Evolutionary conservation across 2,888 invertebrate genomes (phyloP).

Genomic region (Phasia obesa): DNA sequence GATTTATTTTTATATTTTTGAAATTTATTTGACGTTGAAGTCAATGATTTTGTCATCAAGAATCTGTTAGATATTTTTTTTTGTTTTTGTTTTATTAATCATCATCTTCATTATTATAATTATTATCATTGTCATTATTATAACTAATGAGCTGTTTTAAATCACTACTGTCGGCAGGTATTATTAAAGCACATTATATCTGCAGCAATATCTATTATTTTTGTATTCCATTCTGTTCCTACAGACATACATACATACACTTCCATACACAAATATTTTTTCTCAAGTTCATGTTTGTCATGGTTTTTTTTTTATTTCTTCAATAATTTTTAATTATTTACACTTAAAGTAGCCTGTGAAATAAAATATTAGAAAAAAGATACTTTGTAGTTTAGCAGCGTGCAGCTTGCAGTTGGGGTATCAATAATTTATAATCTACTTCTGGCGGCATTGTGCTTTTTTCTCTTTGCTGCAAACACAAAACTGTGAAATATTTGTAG

Average conservation of each 20-base stretch:
- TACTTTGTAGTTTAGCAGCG: conserved; percentile 21
- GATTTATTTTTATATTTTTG: conserved; percentile 26
- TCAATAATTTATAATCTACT: conserved; percentile 62
- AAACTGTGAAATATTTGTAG: conserved; percentile 55
- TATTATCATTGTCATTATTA: conserved; percentile 27
- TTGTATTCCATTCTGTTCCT: not conserved
- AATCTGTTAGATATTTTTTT: not conserved
- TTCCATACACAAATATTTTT: too few relatives aligned
- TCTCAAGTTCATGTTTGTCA: conserved; percentile 2
- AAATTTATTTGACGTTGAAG: conserved; percentile 13
- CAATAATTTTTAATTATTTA: conserved; percentile 54
- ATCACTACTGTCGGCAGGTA: conserved; percentile 10
- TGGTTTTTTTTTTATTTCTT: too few relatives aligned
- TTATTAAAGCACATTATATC: too few relatives aligned
- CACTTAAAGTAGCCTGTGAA: conserved; percentile 28
- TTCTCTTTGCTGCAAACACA: not conserved
- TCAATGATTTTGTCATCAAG: conserved; percentile 21
- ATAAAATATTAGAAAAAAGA: too few relatives aligned
- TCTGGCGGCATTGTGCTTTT: conserved; percentile 55
- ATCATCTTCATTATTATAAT: conserved; percentile 4
- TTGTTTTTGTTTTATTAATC: conserved; percentile 4
- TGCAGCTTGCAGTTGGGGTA: conserved; percentile 31
- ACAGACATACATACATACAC: not conserved
- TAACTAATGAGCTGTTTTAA: conserved; percentile 32
- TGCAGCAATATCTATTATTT: not conserved